Evolutionary conservation across 2,797 vertebrate genomes (phyloP), one percentile per base, ranked within the genome.

Genomic region (Myoxocephalus aenaeus): DNA sequence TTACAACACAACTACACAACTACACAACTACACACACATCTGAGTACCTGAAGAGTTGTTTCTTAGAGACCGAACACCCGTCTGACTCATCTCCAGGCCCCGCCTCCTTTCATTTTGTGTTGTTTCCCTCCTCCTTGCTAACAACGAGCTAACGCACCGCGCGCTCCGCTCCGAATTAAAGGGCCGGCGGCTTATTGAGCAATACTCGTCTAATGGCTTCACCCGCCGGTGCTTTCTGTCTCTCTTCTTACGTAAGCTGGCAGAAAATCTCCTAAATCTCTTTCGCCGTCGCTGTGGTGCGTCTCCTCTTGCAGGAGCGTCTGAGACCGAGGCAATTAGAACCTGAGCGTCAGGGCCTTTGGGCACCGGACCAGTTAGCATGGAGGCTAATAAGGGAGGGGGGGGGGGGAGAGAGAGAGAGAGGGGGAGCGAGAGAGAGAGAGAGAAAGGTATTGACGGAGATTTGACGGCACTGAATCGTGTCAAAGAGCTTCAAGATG

Each of bases 311-410:
- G 25, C 25, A 27, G 93, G 91, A 94, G 89, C 94, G 95, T 95
- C 95, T 93, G 96, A 97, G 95, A 90, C 94, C 94, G 88, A 85
- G 89, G 96, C 96, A 97, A 97, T 97, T 96, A 97, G 96, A 97
- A 92, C 89, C 80, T 86, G 88, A 38, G 93, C 95, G 85, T n/a
- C n/a, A 29, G 72, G 73, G 77, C 83, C 75, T 85, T 56, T 80
- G 87, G 48, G 86, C 89, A 90, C 89, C 86, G 81, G 89, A 90
- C 75, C 87, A 89, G 88, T 91, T 93, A 92, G 89, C 90, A 88
- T 70, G 69, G 66, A 79, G 68, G 86, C 90, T 91, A 93, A 92
- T 89, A 84, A 87, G 29, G 29, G 29, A 5, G 29, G 29, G 29
- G 3, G 29, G 91, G 70, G 62, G 8, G 17, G 8, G 8, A 2